Evolutionary conservation across 2,888 invertebrate species (phyloP), one percentile per base, ranked within the genome.

Genomic region (Reticulitermes lucifugus): DNA sequence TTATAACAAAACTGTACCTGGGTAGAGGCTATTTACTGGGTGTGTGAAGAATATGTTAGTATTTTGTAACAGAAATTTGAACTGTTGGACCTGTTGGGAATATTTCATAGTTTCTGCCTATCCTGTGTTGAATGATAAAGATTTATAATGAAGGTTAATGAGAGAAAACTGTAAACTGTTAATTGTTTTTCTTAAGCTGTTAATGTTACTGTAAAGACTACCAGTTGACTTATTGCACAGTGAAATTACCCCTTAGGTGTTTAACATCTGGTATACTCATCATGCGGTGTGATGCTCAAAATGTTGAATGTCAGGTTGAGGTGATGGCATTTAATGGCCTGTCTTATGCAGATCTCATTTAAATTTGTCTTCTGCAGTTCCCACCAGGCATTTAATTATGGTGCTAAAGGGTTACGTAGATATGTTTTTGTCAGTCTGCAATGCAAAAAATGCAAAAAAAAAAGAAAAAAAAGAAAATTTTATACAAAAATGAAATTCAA

Each of bases 71-170:
- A 46, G 51, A 46, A 43, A 77, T 46, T 77, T 77, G 77, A 77
- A 46, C n/a, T 21, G 77, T 73, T 77, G 46, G 46, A 77, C n/a
- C 46, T 77, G 46, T 77, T 77, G 77, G n/a, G 46, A 77, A n/a
- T 73, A 22, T 73, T 77, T 41, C 77, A 77, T 77, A 41, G 51
- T 77, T 77, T 77, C 77, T 77, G n/a, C 73, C 4, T 77, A 18
- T 46, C 77, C 77, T 10, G 22, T 77, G 77, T 77, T 77, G 77
- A 77, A 77, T 41, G 46, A 77, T 77, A n/a, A 73, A 77, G 77
- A 77, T 25, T 77, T 77, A 46, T 77, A 46, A 77, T 77, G 25
- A 46, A 21, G 77, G 77, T n/a, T 77, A 77, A 77, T 43, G 77
- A 75, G 41, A 41, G 43, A 22, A 21, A 71, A 21, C 21, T 71